Percentiles rank a stretch among this genome's conserved stretches.
Evolutionary conservation across 2,113 vertebrate genomes (phyloP).

Genomic region (Megaleporinus macrocephalus): DNA sequence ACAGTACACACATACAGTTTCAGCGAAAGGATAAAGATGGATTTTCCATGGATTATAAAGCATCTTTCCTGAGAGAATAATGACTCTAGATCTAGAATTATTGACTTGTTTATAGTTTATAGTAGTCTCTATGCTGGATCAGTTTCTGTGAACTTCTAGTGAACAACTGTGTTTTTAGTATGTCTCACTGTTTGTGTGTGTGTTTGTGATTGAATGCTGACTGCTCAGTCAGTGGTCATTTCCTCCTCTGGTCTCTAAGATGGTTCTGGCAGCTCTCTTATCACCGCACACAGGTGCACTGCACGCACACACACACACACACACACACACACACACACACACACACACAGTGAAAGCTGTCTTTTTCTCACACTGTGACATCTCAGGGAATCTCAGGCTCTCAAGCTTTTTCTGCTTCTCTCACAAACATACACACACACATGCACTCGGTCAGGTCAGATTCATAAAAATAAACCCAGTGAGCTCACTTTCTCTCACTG

Average conservation of each 20-base stretch:
- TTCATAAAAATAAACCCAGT: conserved; percentile 43
- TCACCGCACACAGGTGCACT: conserved; percentile 70
- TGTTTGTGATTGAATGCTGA: too few species aligned
- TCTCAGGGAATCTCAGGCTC: conserved; percentile 4
- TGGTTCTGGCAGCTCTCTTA: conserved; percentile 63
- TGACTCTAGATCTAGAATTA: neutral
- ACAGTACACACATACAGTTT: too few species aligned
- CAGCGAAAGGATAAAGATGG: too few species aligned
- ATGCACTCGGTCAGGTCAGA: neutral
- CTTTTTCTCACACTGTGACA: conserved; percentile 7
- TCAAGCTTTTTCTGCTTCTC: neutral
- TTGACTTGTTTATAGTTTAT: too few species aligned
- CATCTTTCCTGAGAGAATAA: neutral
- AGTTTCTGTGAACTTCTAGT: too few species aligned
- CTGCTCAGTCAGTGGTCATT: conserved; percentile 43
- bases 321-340: neutral
- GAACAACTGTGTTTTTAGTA: too few species aligned
- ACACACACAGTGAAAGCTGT: neutral
- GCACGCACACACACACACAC: conserved; percentile 29
- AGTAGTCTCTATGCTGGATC: too few species aligned
- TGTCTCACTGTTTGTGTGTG: neutral
- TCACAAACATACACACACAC: neutral
- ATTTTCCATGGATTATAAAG: neutral
- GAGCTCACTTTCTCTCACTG: neutral
- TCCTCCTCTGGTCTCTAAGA: conserved; percentile 60